Base-by-base conservation (phyloP, 2,888 invertebrate genomes). In the Drosophila falleni region DNA sequence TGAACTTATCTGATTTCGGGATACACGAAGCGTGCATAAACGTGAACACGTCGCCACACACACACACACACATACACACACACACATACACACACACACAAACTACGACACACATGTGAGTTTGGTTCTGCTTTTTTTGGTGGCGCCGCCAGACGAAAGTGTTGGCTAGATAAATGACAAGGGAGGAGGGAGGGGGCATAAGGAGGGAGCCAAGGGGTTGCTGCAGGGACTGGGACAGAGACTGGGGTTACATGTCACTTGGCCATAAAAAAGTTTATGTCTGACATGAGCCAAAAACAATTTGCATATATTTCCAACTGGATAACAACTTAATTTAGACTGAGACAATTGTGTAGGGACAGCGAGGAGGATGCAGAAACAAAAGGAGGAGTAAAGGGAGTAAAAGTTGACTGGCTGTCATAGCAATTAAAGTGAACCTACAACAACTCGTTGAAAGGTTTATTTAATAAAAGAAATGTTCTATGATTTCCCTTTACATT, bases 271-370 rank as follows among this genome's bases (percentile, higher is more conserved):
- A 86, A 87, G 78, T 91, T 89, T 83, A 87, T 83, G 89, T 90
- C 91, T 91, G 90, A 91, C 91, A 91, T 91, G 91, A 90, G 89
- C 82, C 90, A 78, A 89, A 91, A 91, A 91, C 90, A 91, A 91
- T 91, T 91, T 91, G 90, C 91, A 91, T 91, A 90, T 90, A 87
- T 90, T 84, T 58, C 80, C 79, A 70, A 79, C 80, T 84, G 90
- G 89, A 88, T 89, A 90, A 91, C 91, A 91, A 90, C 91, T 90
- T 91, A 88, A 91, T 91, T 91, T 90, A 81, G 82, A 33, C 42
- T 23, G 35, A 46, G 26, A 16, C 56, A 55, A 23, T 16, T 9
- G 41, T 4, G 8, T 23, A 8, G 29, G 10, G 47, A 19, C 3
- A 5, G 19, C 11, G 19, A 35, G 33, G 4, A 19, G n/a, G n/a